phyloP scores from a whole-genome alignment of 2,113 vertebrate genomes.

The Leptobrachium leishanense region DNA sequence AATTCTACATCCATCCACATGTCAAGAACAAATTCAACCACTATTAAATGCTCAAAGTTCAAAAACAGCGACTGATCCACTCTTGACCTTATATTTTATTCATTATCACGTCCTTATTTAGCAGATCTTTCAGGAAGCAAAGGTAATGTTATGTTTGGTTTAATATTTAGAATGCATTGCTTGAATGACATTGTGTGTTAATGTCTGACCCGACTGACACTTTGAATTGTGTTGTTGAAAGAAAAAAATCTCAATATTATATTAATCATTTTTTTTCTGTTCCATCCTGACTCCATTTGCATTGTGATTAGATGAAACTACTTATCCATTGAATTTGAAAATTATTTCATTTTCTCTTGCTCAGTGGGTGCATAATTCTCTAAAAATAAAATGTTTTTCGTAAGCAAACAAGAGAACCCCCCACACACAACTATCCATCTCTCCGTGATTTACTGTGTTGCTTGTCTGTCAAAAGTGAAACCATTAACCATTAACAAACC shows the following conservation, averaged over 20 bases:
- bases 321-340: background rate
- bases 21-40: conserved; percentile 73
- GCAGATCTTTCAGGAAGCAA: conserved; percentile 66
- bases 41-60: conserved; percentile 74
- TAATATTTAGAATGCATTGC: conserved; percentile 59
- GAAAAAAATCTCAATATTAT: conserved; percentile 52
- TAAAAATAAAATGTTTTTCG: too few species aligned
- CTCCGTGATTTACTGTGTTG: too few species aligned
- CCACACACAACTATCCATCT: too few species aligned
- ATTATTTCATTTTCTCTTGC: too few species aligned
- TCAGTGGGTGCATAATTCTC: too few species aligned
- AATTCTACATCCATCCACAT: conserved; percentile 83
- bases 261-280: conserved; percentile 48
- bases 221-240: conserved; percentile 41
- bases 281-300: conserved; percentile 20
- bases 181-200: conserved; percentile 44
- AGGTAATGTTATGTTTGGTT: conserved; percentile 60
- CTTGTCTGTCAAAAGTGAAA: too few species aligned
- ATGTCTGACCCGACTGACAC: conserved; percentile 44
- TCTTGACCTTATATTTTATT: conserved; percentile 91
- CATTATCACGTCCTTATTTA: conserved; percentile 80
- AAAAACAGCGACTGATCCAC: conserved; percentile 68
- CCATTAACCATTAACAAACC: too few species aligned
- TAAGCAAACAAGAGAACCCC: too few species aligned
- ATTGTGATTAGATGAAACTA: conserved; percentile 4